Percentiles rank a stretch among this genome's conserved stretches.
These are phyloP conservation scores for Brachirus orientalis DNA, from an alignment of 2,113 vertebrate genomes.

Conservation along the genomic window DNA sequence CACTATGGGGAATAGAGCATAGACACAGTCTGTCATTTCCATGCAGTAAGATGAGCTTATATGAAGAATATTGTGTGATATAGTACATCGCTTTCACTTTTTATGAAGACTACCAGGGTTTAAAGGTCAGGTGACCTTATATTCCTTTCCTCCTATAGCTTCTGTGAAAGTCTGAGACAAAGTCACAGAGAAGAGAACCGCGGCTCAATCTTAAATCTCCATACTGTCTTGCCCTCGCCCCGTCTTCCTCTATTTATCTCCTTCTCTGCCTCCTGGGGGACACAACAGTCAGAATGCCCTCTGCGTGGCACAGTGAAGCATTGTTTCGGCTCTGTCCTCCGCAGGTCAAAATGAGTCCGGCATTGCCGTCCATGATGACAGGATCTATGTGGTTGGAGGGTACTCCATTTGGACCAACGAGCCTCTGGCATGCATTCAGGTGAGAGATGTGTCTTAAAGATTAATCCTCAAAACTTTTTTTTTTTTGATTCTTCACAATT, in stretches of 20 bases:
- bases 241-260: slow-evolving; percentile 44
- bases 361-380: slow-evolving; percentile 92
- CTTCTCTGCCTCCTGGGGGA: slow-evolving; percentile 21
- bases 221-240: slow-evolving; percentile 12
- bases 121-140: slow-evolving; percentile 25
- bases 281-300: slow-evolving; percentile 32
- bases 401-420: slow-evolving; percentile 99
- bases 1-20: too few relatives aligned
- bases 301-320: slow-evolving; percentile 37
- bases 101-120: not conserved
- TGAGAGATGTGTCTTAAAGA: slow-evolving; percentile 72
- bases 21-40: not conserved
- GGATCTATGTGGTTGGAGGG: slow-evolving; percentile 98
- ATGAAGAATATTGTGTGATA: too few relatives aligned
- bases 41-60: slow-evolving; percentile 1
- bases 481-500: slow-evolving; percentile 10
- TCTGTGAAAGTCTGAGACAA: slow-evolving; percentile 56
- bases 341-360: slow-evolving; percentile 97
- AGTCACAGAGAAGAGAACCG: slow-evolving; percentile 42
- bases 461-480: not conserved
- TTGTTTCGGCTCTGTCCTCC: slow-evolving; percentile 49
- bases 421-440: slow-evolving; percentile 98
- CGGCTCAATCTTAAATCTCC: slow-evolving; percentile 20
- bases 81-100: not conserved
- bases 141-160: not conserved